A percentile compares a stretch with the other conserved stretches of the same genome.
These are phyloP conservation scores for Keiferia lycopersicella DNA, from an alignment of 2,888 invertebrate species.

Conservation along the genomic window DNA sequence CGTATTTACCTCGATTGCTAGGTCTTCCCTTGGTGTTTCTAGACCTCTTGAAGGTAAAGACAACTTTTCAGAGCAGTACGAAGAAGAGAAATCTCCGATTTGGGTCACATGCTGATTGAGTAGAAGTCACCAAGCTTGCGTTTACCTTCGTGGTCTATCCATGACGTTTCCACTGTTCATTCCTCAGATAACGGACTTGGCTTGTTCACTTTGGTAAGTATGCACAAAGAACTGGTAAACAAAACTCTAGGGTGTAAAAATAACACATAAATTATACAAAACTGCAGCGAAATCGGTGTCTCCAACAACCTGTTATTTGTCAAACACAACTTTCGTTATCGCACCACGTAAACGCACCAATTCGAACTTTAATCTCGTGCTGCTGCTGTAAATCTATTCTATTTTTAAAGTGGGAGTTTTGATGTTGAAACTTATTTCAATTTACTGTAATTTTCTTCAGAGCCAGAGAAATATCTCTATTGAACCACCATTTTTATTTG, in stretches of 20 bases:
- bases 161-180: constrained; percentile 35
- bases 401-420: constrained; percentile 43
- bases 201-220: constrained; percentile 32
- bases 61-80: constrained; percentile 55
- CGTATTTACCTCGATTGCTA: constrained; percentile 33
- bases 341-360: constrained; percentile 66
- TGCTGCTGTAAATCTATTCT: constrained; percentile 49
- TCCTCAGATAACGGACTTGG: constrained; percentile 28
- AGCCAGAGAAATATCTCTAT: constrained; percentile 57
- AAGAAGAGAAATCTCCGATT: constrained; percentile 78
- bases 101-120: constrained; percentile 80
- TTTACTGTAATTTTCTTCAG: constrained; percentile 51
- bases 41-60: constrained; percentile 41
- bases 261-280: constrained; percentile 63
- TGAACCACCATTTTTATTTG: constrained; percentile 81
- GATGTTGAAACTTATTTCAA: constrained; percentile 51
- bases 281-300: constrained; percentile 74
- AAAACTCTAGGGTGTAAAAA: constrained; percentile 50
- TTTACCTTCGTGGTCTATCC: constrained; percentile 33
- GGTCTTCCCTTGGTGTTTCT: constrained; percentile 33
- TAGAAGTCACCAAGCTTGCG: constrained; percentile 54
- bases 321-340: constrained; percentile 67
- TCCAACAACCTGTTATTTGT: constrained; percentile 80
- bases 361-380: constrained; percentile 45
- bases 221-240: constrained; percentile 39